Evolutionary conservation across 2,797 vertebrate species (phyloP), one percentile per base, ranked within the genome.

Genomic region (Sarcoramphus papa): DNA sequence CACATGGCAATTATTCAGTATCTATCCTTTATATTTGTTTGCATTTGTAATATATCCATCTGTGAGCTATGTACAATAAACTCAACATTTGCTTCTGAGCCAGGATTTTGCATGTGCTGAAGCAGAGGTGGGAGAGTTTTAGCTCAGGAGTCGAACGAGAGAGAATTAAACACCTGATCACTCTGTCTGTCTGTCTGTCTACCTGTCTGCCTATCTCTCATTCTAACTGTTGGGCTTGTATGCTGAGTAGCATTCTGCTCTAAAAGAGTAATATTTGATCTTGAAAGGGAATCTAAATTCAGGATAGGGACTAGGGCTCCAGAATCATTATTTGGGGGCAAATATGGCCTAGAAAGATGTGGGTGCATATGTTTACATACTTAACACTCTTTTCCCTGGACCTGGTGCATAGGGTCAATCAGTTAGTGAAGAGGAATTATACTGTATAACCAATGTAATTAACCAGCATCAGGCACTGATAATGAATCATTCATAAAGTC

Each of bases 21-120:
- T 78, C 37, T 81, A 62, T 40, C 37, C 3, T 7, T 76, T 69
- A 53, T 70, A 92, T 92, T 90, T 92, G 50, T 90, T 93, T 92
- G 15, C 50, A 76, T 92, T 87, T 89, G 30, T 73, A 84, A 8
- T 3, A 63, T 68, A 79, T 82, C 30, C 5, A 16, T 89, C 67
- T 88, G 43, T 79, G 80, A 90, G 50, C 62, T 90, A 17, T 15
- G 21, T 40, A 85, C 47, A 80, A 73, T 74, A 87, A 88, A 37
- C 6, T 4, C 31, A 40, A n/a, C 18, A 31, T 64, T 92, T 2
- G 0, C 16, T 91, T 76, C 74, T 77, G 40, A 79, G 43, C 27
- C 67, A 85, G 63, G 51, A 74, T 76, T 94, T 85, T 79, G 25
- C 41, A 48, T 37, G 59, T 35, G 7, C 12, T 89, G 68, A 89